Conservation (phyloP, 2,888 invertebrate genomes). For the Gari tellinella region DNA sequence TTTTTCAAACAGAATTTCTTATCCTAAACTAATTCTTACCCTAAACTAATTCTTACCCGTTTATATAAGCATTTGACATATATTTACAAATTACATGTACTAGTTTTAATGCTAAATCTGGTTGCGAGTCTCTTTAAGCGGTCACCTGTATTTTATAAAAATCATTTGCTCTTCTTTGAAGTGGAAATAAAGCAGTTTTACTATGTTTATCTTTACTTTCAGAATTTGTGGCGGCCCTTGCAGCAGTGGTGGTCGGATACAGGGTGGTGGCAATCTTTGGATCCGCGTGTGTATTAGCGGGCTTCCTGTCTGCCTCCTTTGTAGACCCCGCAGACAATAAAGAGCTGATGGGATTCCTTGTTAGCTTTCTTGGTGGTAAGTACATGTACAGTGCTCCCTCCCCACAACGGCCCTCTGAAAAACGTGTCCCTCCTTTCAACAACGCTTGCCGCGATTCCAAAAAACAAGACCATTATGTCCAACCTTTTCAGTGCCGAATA, state of each 20-base stretch:
- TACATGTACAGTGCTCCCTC: background rate
- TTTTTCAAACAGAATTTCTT: too few relatives aligned
- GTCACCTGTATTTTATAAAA: too few relatives aligned
- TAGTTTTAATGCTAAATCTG: too few relatives aligned
- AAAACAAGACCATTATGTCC: too few relatives aligned
- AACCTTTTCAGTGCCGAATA: background rate
- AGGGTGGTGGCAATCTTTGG: conserved; percentile 45
- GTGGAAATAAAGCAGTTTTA: too few relatives aligned
- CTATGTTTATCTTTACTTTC: too few relatives aligned
- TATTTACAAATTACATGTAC: too few relatives aligned
- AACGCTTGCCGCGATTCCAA: background rate
- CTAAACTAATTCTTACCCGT: too few relatives aligned
- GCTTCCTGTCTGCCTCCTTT: conserved; percentile 56
- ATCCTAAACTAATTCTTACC: too few relatives aligned
- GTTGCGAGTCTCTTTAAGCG: too few relatives aligned
- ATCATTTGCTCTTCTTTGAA: too few relatives aligned
- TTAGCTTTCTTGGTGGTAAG: conserved; percentile 56
- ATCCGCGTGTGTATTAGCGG: conserved; percentile 38
- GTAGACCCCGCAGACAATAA: conserved; percentile 38
- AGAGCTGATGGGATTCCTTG: conserved; percentile 54
- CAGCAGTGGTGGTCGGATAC: conserved; percentile 52
- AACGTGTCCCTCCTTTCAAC: background rate
- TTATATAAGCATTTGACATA: too few relatives aligned
- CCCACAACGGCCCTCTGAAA: background rate
- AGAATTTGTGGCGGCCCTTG: conserved; percentile 52